Conservation (phyloP, 2,797 vertebrate species). For the Acanthis flammea region DNA sequence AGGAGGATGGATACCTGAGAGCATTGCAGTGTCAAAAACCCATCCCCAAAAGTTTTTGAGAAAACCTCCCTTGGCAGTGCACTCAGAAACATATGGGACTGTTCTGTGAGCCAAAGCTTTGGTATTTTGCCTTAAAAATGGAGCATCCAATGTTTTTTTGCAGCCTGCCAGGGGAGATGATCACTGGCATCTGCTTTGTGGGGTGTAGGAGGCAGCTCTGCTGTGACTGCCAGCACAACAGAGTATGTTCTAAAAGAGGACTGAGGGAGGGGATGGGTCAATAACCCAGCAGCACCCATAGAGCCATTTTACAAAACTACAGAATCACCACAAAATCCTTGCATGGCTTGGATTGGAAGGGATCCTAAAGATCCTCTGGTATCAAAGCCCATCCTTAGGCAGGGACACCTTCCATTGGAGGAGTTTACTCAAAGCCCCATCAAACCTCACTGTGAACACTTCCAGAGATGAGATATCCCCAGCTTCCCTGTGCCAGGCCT, state of each 20-base stretch:
- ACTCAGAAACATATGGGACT: background rate
- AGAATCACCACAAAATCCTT: background rate
- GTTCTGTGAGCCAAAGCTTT: background rate
- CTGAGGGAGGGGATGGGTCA: background rate
- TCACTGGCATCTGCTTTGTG: background rate
- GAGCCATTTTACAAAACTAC: background rate
- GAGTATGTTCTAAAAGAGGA: background rate
- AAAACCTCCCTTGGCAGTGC: background rate
- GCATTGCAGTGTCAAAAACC: fast-evolving
- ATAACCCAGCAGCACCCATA: background rate
- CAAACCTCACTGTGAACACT: background rate
- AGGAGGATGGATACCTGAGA: background rate
- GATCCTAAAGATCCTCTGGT: background rate
- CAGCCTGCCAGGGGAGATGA: background rate
- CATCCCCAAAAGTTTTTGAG: background rate
- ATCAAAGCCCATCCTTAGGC: background rate
- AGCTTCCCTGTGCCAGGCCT: background rate
- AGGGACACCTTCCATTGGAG: background rate
- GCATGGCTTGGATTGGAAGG: background rate
- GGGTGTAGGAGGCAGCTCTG: background rate
- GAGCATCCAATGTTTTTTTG: background rate
- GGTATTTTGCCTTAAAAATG: background rate
- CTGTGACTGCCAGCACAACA: fast-evolving
- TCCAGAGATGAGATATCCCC: background rate
- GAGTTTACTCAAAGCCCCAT: background rate